A percentile compares a stretch with the other conserved stretches of the same genome.
Conservation (phyloP, 1,140 invertebrate genomes). For the Solenopsis invicta region DNA sequence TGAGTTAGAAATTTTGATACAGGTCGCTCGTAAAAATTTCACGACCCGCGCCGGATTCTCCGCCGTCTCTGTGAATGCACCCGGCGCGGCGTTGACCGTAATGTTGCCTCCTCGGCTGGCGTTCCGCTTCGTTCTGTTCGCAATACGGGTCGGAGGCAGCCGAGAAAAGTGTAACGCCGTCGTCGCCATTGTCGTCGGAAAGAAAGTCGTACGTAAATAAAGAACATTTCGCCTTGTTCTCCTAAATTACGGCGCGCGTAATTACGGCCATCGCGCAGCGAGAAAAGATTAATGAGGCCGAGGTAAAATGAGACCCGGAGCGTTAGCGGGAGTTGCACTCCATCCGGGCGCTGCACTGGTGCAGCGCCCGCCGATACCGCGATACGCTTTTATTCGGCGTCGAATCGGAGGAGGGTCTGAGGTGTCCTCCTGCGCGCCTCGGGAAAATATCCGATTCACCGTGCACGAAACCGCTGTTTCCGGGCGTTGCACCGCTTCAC, state of each 20-base stretch:
- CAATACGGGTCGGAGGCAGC: constrained; percentile 18
- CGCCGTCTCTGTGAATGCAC: background rate
- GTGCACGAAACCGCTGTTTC: background rate
- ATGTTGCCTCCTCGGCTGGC: constrained; percentile 5
- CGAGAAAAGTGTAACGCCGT: constrained; percentile 28
- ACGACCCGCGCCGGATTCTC: background rate
- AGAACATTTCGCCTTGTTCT: constrained; percentile 55
- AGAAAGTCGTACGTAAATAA: constrained; percentile 42
- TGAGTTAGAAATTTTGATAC: constrained; percentile 43
- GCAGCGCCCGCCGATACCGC: constrained; percentile 17
- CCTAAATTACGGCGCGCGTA: constrained; percentile 56
- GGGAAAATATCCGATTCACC: background rate
- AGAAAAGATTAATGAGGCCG: constrained; percentile 57
- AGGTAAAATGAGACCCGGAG: constrained; percentile 26
- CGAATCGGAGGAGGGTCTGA: background rate
- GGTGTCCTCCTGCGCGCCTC: background rate
- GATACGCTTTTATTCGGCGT: constrained; percentile 1
- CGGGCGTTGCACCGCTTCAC: constrained; percentile 2
- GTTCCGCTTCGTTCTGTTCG: constrained; percentile 8
- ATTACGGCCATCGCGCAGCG: constrained; percentile 34
- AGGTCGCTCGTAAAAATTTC: constrained; percentile 44
- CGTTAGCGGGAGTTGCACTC: constrained; percentile 6
- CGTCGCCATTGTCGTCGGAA: constrained; percentile 9
- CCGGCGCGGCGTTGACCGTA: background rate
- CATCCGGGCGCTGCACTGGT: background rate